Evolutionary conservation across 2,888 invertebrate species (phyloP), one percentile per base, ranked within the genome.

Genomic region (Sesamia inferens): DNA sequence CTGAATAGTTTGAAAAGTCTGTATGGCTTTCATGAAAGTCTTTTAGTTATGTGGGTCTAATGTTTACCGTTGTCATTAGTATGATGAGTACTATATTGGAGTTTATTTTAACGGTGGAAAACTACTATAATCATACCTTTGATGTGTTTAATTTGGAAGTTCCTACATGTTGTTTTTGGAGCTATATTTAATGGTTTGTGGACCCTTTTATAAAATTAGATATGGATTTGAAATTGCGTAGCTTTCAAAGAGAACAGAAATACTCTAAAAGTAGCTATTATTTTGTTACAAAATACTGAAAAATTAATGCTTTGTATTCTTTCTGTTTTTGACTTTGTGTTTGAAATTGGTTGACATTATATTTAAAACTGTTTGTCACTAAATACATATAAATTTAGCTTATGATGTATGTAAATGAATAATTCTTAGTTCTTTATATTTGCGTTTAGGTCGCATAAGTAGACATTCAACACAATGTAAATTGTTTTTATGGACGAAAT

Each of bases 1-100:
- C 8, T 82, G 66, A 76, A 71, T 19, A 68, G 63, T 76, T 70
- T 68, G 24, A 71, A 78, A 78, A 74, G 79, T 67, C 71, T 61
- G 71, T 69, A 57, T 57, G 31, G 24, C 74, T 78, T 79, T 68
- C 31, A 63, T 61, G 31, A 65, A 78, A 57, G 57, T 58, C 13
- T 70, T 69, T 58, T 14, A 69, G 58, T 65, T 69, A 68, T 81
- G 74, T 79, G 63, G 71, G 70, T 74, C 75, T 71, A 61, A 71
- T 66, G 19, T 68, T 62, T 42, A 70, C 65, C 57, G 5, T 7
- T 55, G 59, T 61, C 83, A 79, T 83, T 81, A 83, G 59, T 51
- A 6, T 39, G 39, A 68, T 82, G 80, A 55, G n/a, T 65, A 48
- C 13, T 62, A 55, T 5, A 76, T 68, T 57, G 47, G 14, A 54